phyloP scores from a whole-genome alignment of 2,888 invertebrate species.

The Syrphus vitripennis region DNA sequence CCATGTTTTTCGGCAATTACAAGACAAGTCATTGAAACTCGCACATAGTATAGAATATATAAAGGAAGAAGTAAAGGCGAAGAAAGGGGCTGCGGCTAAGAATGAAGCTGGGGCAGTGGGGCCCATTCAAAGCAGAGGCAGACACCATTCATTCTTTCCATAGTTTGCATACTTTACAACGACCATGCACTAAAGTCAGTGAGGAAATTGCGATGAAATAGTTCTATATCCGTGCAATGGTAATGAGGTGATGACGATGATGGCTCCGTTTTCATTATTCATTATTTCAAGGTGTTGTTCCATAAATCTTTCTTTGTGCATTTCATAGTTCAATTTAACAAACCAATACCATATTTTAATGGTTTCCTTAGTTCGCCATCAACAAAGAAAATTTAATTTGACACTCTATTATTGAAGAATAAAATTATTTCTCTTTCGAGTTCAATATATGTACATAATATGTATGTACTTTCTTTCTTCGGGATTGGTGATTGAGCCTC shows the following conservation, averaged over 20 bases:
- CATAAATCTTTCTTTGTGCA: constrained; percentile 53
- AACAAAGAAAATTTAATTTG: constrained; percentile 3
- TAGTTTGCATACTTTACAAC: constrained; percentile 63
- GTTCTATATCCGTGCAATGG: constrained; percentile 22
- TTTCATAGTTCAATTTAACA: constrained; percentile 5
- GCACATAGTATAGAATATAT: constrained; percentile 41
- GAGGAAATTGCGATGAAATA: constrained; percentile 58
- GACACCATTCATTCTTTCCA: constrained; percentile 53
- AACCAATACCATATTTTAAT: constrained; percentile 9
- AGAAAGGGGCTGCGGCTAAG: constrained; percentile 15
- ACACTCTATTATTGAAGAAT: neutral
- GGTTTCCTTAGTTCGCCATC: neutral
- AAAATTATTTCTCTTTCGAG: neutral
- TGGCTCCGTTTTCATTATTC: constrained; percentile 10
- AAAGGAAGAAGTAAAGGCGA: constrained; percentile 9
- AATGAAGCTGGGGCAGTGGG: neutral
- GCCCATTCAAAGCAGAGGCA: constrained; percentile 11
- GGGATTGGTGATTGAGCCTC: neutral
- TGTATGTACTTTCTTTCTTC: neutral
- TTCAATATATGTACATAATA: neutral
- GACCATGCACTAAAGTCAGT: constrained; percentile 64
- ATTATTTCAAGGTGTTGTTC: constrained; percentile 52
- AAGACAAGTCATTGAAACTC: constrained; percentile 57
- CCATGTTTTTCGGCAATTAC: constrained; percentile 66
- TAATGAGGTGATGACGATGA: neutral